Conservation (phyloP, 2,888 invertebrate species). For the Mythimna ferrago region DNA sequence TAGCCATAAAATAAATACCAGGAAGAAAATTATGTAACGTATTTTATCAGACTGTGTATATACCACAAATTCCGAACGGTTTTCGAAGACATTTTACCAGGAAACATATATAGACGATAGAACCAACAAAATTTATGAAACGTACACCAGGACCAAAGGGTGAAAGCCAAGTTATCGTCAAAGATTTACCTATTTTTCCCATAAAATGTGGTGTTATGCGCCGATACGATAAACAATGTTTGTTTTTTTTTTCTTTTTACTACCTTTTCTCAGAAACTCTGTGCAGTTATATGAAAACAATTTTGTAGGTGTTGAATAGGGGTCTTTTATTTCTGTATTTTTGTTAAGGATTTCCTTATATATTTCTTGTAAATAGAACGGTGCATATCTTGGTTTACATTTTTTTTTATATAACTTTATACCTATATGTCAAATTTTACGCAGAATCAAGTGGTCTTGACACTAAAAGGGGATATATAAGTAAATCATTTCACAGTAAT, state of each 20-base stretch:
- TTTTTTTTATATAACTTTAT: background rate
- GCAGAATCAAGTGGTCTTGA: background rate
- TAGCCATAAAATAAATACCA: constrained; percentile 6
- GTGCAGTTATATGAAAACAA: constrained; percentile 6
- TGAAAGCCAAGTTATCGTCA: constrained; percentile 36
- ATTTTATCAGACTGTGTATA: constrained; percentile 30
- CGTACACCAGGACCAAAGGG: constrained; percentile 24
- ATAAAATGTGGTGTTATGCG: background rate
- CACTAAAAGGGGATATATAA: background rate
- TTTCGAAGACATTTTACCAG: constrained; percentile 46
- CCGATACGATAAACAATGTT: background rate
- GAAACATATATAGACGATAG: constrained; percentile 28
- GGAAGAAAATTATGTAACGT: background rate
- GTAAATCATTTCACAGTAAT: no score
- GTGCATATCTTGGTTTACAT: background rate
- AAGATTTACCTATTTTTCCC: constrained; percentile 32
- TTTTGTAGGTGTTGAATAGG: background rate
- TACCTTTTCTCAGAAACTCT: constrained; percentile 4
- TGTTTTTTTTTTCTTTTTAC: constrained; percentile 1
- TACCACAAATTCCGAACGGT: constrained; percentile 17
- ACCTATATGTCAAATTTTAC: background rate
- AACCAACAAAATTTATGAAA: constrained; percentile 43
- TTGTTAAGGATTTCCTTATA: background rate
- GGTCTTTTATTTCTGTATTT: background rate
- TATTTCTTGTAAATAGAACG: background rate